Evolutionary conservation across 2,888 invertebrate species (phyloP).

Genomic region (Gari tellinella): DNA sequence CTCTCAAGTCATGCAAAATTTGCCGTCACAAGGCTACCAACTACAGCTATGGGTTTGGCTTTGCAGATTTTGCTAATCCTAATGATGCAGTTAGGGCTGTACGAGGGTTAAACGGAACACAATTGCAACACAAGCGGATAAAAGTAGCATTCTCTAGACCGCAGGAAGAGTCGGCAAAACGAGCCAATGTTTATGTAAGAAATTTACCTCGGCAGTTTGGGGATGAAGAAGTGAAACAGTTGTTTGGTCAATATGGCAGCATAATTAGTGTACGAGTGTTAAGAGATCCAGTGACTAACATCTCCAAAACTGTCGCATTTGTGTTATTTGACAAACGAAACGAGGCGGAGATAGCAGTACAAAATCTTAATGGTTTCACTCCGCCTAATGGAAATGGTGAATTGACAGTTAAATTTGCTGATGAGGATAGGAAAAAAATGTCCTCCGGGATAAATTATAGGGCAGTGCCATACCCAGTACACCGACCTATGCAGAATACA

Average conservation of each 20-base stretch:
- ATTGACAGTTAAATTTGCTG: constrained; percentile 90
- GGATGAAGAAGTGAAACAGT: constrained; percentile 92
- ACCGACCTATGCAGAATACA: background rate
- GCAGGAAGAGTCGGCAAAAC: constrained; percentile 95
- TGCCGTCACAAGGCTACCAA: constrained; percentile 88
- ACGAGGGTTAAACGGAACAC: constrained; percentile 93
- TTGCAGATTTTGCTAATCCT: constrained; percentile 94
- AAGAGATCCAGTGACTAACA: constrained; percentile 93
- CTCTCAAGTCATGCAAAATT: constrained; percentile 94
- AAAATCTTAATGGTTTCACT: constrained; percentile 91
- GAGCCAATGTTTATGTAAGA: constrained; percentile 96
- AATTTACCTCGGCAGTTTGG: constrained; percentile 89
- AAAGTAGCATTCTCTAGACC: constrained; percentile 97
- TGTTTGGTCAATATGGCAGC: constrained; percentile 94
- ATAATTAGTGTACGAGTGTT: constrained; percentile 96
- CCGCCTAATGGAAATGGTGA: constrained; percentile 94
- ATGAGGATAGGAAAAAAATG: constrained; percentile 9
- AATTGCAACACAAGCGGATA: constrained; percentile 94
- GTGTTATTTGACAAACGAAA: constrained; percentile 92
- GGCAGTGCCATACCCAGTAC: constrained; percentile 2
- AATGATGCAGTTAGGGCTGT: constrained; percentile 95
- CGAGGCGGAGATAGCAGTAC: constrained; percentile 95
- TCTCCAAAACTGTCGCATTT: constrained; percentile 96
- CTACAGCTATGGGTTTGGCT: constrained; percentile 98
- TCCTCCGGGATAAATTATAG: constrained; percentile 3